Evolutionary conservation across 2,113 vertebrate species (phyloP), one percentile per base, ranked within the genome.

Genomic region (Varanus komodoensis): DNA sequence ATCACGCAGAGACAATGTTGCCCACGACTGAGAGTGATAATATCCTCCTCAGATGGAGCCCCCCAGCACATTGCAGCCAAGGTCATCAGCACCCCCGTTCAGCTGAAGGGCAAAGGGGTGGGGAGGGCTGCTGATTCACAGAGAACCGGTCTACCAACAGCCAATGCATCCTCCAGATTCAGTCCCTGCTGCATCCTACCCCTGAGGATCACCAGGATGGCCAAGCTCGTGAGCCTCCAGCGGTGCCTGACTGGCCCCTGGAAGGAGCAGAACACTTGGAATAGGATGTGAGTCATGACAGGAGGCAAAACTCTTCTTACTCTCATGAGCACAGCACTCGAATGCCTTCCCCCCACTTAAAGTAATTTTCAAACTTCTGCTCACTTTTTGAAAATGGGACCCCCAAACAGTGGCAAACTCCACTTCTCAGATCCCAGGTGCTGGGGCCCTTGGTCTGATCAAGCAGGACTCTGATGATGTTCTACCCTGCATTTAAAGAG

Each of bases 21-120:
- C 89, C 87, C 90, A 79, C 89, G 75, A 88, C 91, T 84, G 85
- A 81, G 68, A 81, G 44, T 44, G 54, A 79, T 32, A 32, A 84
- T 81, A 57, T 92, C 81, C 71, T 82, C 92, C 52, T 34, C 23
- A 57, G 64, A 64, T 82, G 57, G 54, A 61, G 8, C 32, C 29
- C n/a, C 81, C 7, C 52, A 82, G 52, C 7, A 11, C 61, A 82
- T 82, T n/a, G 38, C 8, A 25, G n/a, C 29, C 5, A 54, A 15
- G 54, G 52, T 54, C 17, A 54, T 54, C 79, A 54, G 79, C 1
- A 1, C 19, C 57, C 12, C 23, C 19, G 21, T 34, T 64, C 17
- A 64, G 29, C 54, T n/a, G 69, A 27, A 29, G 90, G 57, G 44
- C 87, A 64, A 54, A 54, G 11, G 54, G 57, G 11, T 61, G 57